phyloP scores from a whole-genome alignment of 1,140 invertebrate species.

The Drosophila gunungcola region DNA sequence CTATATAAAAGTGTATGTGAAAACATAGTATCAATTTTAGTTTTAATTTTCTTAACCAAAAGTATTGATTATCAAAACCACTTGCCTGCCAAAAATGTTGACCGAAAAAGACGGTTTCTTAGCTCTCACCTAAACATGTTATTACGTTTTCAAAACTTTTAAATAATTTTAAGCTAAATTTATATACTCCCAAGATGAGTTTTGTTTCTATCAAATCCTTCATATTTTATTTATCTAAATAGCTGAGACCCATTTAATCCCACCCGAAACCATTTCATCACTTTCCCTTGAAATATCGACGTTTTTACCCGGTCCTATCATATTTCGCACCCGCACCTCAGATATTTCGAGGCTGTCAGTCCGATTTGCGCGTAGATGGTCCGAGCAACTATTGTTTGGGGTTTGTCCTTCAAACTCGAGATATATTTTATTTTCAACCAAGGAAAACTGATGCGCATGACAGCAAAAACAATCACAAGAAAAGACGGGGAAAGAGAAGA shows the following conservation, averaged over 20 bases:
- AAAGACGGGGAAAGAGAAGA: constrained; percentile 24
- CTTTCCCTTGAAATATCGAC: constrained; percentile 2
- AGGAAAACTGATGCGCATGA: constrained; percentile 67
- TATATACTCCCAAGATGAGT: no score
- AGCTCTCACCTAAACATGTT: no score
- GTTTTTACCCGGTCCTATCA: constrained; percentile 26
- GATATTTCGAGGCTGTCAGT: constrained; percentile 39
- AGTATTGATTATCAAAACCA: no score
- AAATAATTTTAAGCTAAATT: no score
- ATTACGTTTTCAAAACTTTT: no score
- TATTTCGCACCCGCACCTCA: constrained; percentile 66
- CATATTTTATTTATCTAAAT: not conserved
- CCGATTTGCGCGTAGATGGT: constrained; percentile 40
- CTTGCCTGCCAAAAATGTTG: no score
- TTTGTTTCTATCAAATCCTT: no score
- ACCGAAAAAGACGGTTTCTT: no score
- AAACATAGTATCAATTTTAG: no score
- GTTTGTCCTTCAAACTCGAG: constrained; percentile 70
- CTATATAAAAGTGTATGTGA: no score
- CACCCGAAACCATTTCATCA: not conserved
- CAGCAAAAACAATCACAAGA: constrained; percentile 52
- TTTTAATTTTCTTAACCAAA: no score
- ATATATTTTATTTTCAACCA: constrained; percentile 55
- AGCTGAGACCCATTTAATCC: not conserved
- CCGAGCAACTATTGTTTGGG: constrained; percentile 58